These are phyloP conservation scores for Mellilla xanthometata DNA, from an alignment of 2,888 invertebrate species.

Conservation along the genomic window DNA sequence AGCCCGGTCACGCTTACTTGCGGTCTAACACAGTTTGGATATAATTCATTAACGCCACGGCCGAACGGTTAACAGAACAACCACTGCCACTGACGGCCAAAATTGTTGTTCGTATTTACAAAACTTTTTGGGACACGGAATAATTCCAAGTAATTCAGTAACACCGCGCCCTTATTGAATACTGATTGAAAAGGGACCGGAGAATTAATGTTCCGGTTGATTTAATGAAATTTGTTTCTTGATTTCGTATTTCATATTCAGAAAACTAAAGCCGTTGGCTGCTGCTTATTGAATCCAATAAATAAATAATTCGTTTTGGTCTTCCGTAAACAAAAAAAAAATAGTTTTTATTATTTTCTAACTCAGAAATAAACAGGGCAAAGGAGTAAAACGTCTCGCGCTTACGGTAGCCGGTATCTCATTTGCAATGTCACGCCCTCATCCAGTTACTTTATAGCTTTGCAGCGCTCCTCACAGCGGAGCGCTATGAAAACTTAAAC, in stretches of 20 bases:
- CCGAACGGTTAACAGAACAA: conserved; percentile 27
- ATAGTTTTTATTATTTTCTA: neutral
- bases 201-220: conserved; percentile 3
- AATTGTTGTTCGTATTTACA: conserved; percentile 31
- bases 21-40: conserved; percentile 35
- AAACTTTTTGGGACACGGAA: conserved; percentile 23
- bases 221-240: conserved; percentile 6
- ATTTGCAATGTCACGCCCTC: conserved; percentile 1
- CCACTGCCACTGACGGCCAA: conserved; percentile 36
- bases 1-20: conserved; percentile 42
- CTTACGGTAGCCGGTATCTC: neutral
- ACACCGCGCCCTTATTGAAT: conserved; percentile 7
- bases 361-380: neutral
- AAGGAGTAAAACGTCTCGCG: neutral
- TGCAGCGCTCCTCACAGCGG: conserved; percentile 3
- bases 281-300: no score
- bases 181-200: conserved; percentile 11
- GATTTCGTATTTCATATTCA: neutral
- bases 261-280: neutral
- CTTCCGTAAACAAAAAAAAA: no score
- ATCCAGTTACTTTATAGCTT: conserved; percentile 9
- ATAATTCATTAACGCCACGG: conserved; percentile 39
- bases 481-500: conserved; percentile 16
- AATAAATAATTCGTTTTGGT: neutral
- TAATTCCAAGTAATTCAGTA: conserved; percentile 10